These are phyloP conservation scores for Botrylloides violaceus DNA, from an alignment of 23 tunicate species.

Conservation along the genomic window DNA sequence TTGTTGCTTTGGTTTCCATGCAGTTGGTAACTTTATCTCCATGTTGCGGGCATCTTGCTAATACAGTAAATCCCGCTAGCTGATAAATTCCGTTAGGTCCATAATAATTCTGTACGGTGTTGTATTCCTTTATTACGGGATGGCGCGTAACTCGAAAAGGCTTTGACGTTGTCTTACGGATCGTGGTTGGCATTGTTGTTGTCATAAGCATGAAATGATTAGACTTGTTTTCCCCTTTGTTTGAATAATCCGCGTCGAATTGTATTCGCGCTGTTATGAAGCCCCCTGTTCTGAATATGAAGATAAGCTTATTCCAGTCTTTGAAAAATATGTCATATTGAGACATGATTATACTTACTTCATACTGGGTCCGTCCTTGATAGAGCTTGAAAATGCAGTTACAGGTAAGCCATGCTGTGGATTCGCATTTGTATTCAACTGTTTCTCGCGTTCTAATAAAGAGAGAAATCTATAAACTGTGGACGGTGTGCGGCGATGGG, in stretches of 20 bases:
- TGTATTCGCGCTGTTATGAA: neutral
- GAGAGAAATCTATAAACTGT: too few relatives aligned
- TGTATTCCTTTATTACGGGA: neutral
- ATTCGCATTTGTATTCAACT: too few relatives aligned
- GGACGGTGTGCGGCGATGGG: too few relatives aligned
- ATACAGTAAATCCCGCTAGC: neutral
- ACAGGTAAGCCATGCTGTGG: too few relatives aligned
- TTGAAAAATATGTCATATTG: too few relatives aligned
- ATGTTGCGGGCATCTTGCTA: neutral
- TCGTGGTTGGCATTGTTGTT: neutral
- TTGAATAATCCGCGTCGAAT: neutral
- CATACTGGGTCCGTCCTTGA: too few relatives aligned
- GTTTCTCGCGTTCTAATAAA: too few relatives aligned
- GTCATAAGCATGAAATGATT: neutral
- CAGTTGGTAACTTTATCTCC: neutral
- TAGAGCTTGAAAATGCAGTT: too few relatives aligned
- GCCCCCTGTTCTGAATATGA: neutral
- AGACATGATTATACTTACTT: too few relatives aligned
- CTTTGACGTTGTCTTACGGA: neutral
- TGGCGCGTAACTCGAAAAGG: neutral
- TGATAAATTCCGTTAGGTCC: slow-evolving; percentile 9
- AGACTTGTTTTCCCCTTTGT: neutral
- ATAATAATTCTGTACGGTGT: neutral
- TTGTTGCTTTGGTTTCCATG: neutral
- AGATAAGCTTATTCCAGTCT: too few relatives aligned